A percentile compares a stretch with the other conserved stretches of the same genome.
phyloP scores from a whole-genome alignment of 2,888 invertebrate species.

The Apodemia mormo region DNA sequence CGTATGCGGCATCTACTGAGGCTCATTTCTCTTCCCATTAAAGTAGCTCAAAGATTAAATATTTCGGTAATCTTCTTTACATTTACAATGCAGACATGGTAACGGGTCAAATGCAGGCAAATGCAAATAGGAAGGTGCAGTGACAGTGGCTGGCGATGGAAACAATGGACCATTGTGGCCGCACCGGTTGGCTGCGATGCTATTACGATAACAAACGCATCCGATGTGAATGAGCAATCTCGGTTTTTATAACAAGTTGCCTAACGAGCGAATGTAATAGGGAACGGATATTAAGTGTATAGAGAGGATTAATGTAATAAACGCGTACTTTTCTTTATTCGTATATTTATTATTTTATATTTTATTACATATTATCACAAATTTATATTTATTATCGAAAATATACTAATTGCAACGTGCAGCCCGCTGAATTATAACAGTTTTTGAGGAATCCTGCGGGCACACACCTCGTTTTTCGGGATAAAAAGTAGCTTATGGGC shows the following conservation, averaged over 20 bases:
- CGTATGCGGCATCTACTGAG: no score
- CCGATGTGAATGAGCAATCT: not conserved
- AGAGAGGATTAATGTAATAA: no score
- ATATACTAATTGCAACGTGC: no score
- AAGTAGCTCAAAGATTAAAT: not conserved
- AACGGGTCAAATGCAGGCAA: conserved; percentile 1
- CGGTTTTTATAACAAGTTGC: not conserved
- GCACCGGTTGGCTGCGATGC: not conserved
- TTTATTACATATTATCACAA: no score
- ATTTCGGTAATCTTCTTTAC: not conserved
- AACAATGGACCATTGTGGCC: conserved; percentile 35
- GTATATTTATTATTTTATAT: no score
- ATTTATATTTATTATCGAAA: no score
- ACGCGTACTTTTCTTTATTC: no score
- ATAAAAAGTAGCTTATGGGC: no score
- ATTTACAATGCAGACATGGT: not conserved
- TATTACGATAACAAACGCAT: conserved; percentile 19
- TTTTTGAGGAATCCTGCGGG: no score
- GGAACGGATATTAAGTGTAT: not conserved
- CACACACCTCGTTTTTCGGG: no score
- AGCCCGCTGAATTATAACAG: no score
- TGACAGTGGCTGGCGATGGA: conserved; percentile 16
- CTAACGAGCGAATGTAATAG: conserved; percentile 23
- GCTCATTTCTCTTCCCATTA: not conserved
- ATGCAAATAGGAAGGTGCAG: conserved; percentile 14